Percentiles rank a stretch among this genome's conserved stretches.
These are phyloP conservation scores for Hyles lineata DNA, from an alignment of 2,888 invertebrate genomes.

Conservation along the genomic window DNA sequence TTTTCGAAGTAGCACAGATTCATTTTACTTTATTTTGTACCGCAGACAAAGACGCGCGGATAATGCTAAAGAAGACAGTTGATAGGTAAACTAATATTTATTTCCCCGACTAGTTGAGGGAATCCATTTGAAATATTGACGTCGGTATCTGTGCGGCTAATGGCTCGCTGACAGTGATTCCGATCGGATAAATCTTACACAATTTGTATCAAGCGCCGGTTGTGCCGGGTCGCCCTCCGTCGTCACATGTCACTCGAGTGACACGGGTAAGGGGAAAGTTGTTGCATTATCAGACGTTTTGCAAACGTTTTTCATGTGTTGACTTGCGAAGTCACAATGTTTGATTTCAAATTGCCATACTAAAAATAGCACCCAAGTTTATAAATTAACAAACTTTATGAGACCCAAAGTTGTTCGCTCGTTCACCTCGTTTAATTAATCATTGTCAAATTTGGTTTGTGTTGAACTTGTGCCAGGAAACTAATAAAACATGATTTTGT, in stretches of 20 bases:
- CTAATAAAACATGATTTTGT: not conserved
- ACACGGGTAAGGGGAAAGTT: conserved; percentile 3
- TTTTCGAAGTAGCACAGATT: not conserved
- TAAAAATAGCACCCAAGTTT: no score
- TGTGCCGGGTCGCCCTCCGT: conserved; percentile 18
- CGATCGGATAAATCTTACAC: conserved; percentile 34
- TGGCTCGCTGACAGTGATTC: conserved; percentile 28
- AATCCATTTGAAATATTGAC: conserved; percentile 23
- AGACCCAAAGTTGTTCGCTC: no score
- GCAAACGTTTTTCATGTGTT: not conserved
- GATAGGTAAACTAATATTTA: not conserved
- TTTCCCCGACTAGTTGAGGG: not conserved
- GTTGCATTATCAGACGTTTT: conserved; percentile 24
- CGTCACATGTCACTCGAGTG: conserved; percentile 19
- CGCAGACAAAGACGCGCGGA: not conserved
- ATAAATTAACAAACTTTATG: no score
- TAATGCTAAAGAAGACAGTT: not conserved
- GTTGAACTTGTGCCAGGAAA: not conserved
- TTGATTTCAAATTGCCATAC: no score
- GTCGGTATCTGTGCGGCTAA: conserved; percentile 15
- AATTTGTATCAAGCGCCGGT: conserved; percentile 29
- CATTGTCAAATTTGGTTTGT: no score
- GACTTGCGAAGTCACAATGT: not conserved
- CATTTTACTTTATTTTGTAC: not conserved
- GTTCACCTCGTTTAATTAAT: no score